These are phyloP conservation scores for Ptilonorhynchus violaceus DNA, from an alignment of 2,113 vertebrate genomes.

Conservation along the genomic window DNA sequence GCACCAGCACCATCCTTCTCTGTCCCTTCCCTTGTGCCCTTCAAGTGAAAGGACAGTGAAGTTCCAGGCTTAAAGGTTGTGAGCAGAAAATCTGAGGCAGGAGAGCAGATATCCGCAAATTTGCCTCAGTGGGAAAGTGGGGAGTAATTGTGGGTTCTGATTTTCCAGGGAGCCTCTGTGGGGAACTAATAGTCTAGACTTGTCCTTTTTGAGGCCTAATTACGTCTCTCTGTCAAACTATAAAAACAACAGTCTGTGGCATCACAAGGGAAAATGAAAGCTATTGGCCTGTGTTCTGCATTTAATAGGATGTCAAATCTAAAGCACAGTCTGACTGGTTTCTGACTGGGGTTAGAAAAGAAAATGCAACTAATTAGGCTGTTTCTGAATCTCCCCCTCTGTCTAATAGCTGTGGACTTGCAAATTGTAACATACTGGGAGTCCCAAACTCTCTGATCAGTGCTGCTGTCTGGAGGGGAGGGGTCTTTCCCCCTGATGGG, in stretches of 20 bases:
- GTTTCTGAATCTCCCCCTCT: constrained; percentile 16
- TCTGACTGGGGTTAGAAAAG: constrained; percentile 62
- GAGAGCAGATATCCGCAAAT: neutral
- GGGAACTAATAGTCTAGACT: constrained; percentile 39
- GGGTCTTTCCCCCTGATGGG: neutral
- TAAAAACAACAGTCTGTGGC: constrained; percentile 32
- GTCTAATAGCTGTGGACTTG: constrained; percentile 27
- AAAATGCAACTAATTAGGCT: constrained; percentile 59
- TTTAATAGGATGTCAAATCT: constrained; percentile 69
- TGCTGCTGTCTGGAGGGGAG: neutral
- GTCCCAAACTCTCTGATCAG: constrained; percentile 26
- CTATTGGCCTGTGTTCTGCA: constrained; percentile 52
- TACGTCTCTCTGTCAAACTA: constrained; percentile 58
- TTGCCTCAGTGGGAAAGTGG: neutral
- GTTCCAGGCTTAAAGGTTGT: neutral
- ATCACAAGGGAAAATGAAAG: constrained; percentile 63
- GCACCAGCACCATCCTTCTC: neutral
- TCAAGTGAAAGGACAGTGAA: neutral
- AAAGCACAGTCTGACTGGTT: constrained; percentile 51
- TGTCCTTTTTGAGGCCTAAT: constrained; percentile 67
- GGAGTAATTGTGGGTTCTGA: constrained; percentile 28
- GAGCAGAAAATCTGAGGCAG: neutral
- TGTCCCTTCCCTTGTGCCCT: neutral
- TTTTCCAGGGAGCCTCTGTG: constrained; percentile 53
- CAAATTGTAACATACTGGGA: neutral